phyloP scores from a whole-genome alignment of 1,140 invertebrate species.

The Chrysoperla carnea region DNA sequence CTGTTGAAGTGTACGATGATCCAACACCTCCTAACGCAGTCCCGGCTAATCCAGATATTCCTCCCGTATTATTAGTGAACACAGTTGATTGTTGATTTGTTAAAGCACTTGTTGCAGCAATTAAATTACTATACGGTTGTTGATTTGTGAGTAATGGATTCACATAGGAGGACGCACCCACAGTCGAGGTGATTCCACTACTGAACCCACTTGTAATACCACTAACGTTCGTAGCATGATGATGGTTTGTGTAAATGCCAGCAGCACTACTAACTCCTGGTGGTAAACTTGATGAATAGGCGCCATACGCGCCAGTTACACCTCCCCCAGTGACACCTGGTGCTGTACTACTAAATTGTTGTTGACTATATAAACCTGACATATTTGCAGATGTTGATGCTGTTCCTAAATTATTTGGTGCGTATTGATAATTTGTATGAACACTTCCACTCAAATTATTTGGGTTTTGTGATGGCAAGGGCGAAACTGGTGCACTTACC shows the following conservation, averaged over 20 bases:
- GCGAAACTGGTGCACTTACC: background rate
- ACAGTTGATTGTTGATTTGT: background rate
- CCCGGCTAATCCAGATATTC: no score
- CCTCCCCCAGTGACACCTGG: no score
- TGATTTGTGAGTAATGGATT: background rate
- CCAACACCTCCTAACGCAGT: no score
- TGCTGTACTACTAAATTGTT: background rate
- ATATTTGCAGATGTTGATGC: background rate
- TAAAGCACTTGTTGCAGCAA: background rate
- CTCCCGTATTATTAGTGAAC: background rate
- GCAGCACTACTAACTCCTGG: slow-evolving; percentile 16
- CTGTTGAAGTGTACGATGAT: background rate
- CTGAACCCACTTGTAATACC: slow-evolving; percentile 8
- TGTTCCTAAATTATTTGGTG: background rate
- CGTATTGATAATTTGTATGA: background rate
- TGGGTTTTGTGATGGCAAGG: background rate
- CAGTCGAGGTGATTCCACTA: slow-evolving; percentile 4
- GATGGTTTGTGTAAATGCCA: slow-evolving; percentile 18
- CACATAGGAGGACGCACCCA: slow-evolving; percentile 1
- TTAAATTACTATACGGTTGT: background rate
- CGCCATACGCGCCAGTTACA: no score
- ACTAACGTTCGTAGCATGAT: slow-evolving; percentile 16
- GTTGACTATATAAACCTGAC: background rate
- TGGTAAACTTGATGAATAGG: slow-evolving; percentile 17
- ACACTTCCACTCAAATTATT: background rate